phyloP scores from a whole-genome alignment of 1,140 invertebrate genomes.

The Arion vulgaris region DNA sequence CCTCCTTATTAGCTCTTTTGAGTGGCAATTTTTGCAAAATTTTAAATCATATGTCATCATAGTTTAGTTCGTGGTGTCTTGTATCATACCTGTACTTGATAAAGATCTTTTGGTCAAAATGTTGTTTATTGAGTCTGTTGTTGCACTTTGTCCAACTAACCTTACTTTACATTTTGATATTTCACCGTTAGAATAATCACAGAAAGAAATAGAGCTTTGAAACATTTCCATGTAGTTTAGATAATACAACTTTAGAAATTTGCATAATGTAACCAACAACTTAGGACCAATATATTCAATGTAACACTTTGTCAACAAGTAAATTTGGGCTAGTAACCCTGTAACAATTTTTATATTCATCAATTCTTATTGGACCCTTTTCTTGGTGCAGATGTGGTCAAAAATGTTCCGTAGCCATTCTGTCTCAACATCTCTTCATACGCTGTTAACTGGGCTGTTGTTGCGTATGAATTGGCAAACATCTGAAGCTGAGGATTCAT shows the following conservation, averaged over 20 bases:
- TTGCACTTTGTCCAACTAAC: no score
- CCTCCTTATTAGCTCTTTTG: no score
- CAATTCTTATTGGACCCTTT: not conserved
- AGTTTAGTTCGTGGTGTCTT: no score
- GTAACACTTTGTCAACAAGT: not conserved
- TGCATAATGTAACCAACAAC: not conserved
- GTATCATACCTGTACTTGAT: no score
- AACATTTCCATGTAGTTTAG: not conserved
- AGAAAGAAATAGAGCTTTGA: not conserved
- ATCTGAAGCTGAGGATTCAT: conserved; percentile 8
- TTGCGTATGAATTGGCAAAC: conserved; percentile 18
- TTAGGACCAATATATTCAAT: not conserved
- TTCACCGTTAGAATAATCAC: no score
- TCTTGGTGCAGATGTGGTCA: not conserved
- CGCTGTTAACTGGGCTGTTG: conserved; percentile 31
- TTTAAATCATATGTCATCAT: no score
- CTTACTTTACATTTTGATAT: no score
- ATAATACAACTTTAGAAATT: not conserved
- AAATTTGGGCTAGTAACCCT: not conserved
- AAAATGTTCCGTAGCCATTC: conserved; percentile 36
- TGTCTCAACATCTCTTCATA: conserved; percentile 42
- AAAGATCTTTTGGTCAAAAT: no score
- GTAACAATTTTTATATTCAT: not conserved
- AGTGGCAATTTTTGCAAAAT: no score
- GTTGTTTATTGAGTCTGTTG: no score